Conservation (phyloP, 1,140 invertebrate genomes). For the Tribolium madens region DNA sequence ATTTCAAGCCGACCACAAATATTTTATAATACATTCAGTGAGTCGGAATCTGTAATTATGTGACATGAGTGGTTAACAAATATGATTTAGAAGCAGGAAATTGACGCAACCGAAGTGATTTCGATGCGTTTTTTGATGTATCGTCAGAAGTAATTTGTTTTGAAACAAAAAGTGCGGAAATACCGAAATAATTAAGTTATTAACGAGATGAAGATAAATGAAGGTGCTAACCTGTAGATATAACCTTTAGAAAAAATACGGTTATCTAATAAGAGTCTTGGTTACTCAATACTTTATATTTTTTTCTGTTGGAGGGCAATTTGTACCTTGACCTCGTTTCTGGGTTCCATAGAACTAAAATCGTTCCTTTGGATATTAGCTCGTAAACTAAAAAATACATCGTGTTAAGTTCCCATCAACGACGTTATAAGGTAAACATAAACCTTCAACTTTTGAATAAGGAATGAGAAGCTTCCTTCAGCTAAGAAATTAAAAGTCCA, state of each 20-base stretch:
- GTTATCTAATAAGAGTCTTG: too few relatives aligned
- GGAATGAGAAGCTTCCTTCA: neutral
- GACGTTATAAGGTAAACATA: conserved; percentile 11
- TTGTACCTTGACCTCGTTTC: neutral
- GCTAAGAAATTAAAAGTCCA: conserved; percentile 22
- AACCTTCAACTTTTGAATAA: conserved; percentile 19
- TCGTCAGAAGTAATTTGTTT: neutral
- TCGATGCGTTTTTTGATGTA: neutral
- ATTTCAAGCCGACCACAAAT: neutral
- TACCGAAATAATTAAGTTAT: neutral
- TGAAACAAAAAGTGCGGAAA: neutral
- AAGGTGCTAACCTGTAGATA: neutral
- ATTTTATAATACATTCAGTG: neutral
- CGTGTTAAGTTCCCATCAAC: conserved; percentile 14
- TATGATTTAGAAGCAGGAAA: too few relatives aligned
- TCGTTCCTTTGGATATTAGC: neutral
- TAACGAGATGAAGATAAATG: neutral
- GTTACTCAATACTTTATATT: neutral
- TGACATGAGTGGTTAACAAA: too few relatives aligned
- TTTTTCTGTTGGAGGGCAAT: neutral
- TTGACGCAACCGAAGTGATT: neutral
- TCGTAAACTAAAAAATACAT: conserved; percentile 10
- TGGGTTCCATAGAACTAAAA: neutral
- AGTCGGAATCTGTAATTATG: too few relatives aligned
- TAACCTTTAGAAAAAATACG: neutral